Conservation (phyloP, 2,113 vertebrate species). For the Mobula hypostoma region DNA sequence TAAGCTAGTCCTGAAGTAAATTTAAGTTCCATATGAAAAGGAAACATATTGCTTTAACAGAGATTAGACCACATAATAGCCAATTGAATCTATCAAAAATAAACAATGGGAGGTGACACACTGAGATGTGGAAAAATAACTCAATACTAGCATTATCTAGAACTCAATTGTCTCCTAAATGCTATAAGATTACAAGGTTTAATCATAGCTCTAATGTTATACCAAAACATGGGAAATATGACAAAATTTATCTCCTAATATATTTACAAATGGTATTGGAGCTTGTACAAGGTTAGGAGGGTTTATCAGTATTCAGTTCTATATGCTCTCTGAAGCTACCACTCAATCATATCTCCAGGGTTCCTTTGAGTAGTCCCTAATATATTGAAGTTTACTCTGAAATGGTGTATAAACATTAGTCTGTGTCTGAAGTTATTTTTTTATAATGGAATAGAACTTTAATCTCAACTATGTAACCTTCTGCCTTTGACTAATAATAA, state of each 20-base stretch:
- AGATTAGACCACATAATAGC: not conserved
- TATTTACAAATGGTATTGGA: not conserved
- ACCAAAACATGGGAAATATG: not conserved
- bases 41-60: not conserved
- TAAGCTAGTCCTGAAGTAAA: not conserved
- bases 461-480: slow-evolving; percentile 1
- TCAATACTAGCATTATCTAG: not conserved
- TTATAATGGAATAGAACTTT: not conserved
- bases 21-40: not conserved
- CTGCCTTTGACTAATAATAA: slow-evolving; percentile 7
- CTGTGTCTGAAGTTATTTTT: not conserved
- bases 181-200: not conserved
- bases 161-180: not conserved
- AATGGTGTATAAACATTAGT: not conserved
- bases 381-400: not conserved
- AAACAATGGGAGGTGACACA: not conserved
- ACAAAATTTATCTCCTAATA: not conserved
- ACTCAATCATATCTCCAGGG: not conserved
- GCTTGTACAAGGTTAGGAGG: not conserved
- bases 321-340: not conserved
- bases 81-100: not conserved
- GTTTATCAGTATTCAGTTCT: not conserved
- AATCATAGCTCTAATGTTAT: not conserved
- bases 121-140: not conserved
- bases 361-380: not conserved